Evolutionary conservation across 2,113 vertebrate species (phyloP), one percentile per base, ranked within the genome.

Genomic region (Jacana jacana): DNA sequence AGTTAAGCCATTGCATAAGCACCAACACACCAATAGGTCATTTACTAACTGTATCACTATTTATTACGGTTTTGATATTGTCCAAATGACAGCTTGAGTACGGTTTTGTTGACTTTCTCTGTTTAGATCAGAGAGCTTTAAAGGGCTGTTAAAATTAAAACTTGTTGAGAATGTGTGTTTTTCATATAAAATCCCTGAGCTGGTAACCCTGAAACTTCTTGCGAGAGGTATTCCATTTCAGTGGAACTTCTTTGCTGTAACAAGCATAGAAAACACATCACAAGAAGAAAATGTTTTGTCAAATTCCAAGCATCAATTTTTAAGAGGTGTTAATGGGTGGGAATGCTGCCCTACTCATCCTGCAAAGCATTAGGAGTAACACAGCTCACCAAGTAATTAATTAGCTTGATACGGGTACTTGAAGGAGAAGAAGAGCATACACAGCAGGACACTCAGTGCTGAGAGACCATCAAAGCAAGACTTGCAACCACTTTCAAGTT

Each of bases 11-110:
- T 9, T 80, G 22, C 17, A 33, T 7, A 70, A 81, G 35, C 39
- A 80, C 5, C 0, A 2, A 42, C 35, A 72, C 4, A 51, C 24
- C 31, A 44, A 23, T 16, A 42, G 0, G 0, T 35, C 46, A 54
- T 19, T 86, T 73, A 54, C 15, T 30, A 57, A 20, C 25, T 51
- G 9, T 57, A 35, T 81, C 40, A 24, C 17, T 84, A 28, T 42
- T 75, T 39, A 31, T 49, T 51, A n/a, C 35, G 35, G 5, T 51
- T 89, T 68, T 57, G 25, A 76, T 60, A 54, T 76, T 81, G 28
- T 51, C 35, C 39, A 79, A 66, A 51, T 35, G 27, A 69, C 19
- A 94, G 3, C n/a, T 35, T 51, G 11, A 73, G 8, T 35, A 49
- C 13, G 31, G 17, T 42, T 90, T 88, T 33, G 9, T 11, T 65